Percentiles rank a stretch among this genome's conserved stretches.
phyloP scores from a whole-genome alignment of 2,888 invertebrate species.

The Acanthosepion pharaonis region DNA sequence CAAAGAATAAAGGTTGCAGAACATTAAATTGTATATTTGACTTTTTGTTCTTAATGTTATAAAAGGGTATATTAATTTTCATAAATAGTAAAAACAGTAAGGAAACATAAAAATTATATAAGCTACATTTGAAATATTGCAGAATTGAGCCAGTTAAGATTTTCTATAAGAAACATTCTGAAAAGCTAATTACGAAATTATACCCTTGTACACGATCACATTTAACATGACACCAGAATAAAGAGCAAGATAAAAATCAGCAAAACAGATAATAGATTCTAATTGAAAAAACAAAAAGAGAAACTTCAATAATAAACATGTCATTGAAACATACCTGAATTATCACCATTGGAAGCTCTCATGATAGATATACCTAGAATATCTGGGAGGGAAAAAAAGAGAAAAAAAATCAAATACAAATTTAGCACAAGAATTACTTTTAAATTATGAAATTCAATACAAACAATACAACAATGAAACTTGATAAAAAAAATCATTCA shows the following conservation, averaged over 20 bases:
- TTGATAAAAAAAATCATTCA: not conserved
- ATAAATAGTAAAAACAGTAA: no score
- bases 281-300: not conserved
- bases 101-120: no score
- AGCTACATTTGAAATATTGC: no score
- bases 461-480: not conserved
- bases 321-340: constrained; percentile 41
- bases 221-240: constrained; percentile 39
- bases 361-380: constrained; percentile 43
- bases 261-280: not conserved
- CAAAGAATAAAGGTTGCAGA: no score
- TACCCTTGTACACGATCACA: not conserved
- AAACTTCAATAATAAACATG: not conserved
- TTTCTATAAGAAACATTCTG: no score
- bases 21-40: no score
- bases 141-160: no score
- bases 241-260: constrained; percentile 48
- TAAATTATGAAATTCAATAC: not conserved
- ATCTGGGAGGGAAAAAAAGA: not conserved
- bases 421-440: no score
- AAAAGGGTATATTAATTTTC: no score
- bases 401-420: not conserved
- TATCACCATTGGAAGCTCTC: constrained; percentile 47
- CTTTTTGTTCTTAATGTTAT: no score
- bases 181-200: not conserved